A percentile compares a stretch with the other conserved stretches of the same genome.
Conservation (phyloP, 2,113 vertebrate species). For the Bubalus kerabau region DNA sequence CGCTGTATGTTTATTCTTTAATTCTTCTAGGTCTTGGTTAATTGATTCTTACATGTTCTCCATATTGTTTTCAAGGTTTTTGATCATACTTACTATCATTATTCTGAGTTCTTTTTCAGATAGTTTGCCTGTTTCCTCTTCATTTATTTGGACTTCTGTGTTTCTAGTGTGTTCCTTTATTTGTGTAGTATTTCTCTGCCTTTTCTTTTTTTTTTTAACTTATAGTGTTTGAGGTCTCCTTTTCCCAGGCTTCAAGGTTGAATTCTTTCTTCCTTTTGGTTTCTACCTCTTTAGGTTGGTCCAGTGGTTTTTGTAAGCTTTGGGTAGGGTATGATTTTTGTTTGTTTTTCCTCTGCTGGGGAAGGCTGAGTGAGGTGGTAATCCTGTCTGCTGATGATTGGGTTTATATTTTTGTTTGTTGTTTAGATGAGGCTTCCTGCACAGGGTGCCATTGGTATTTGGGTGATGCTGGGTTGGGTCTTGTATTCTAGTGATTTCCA, state of each 20-base stretch:
- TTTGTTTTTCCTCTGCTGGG: neutral
- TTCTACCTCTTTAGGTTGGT: neutral
- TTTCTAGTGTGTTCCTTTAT: neutral
- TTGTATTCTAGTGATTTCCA: neutral
- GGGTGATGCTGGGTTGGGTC: neutral
- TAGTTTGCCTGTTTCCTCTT: neutral
- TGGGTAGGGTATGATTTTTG: neutral
- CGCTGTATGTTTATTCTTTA: neutral
- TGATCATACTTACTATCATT: neutral
- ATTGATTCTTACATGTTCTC: neutral
- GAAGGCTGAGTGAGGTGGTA: neutral
- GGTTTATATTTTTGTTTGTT: neutral
- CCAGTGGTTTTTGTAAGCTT: neutral
- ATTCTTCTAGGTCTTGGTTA: neutral
- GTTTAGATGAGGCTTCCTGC: neutral
- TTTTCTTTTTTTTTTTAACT: neutral
- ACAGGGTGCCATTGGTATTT: neutral
- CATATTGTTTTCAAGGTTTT: neutral
- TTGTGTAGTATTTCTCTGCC: neutral
- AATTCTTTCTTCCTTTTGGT: neutral
- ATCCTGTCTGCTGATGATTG: neutral
- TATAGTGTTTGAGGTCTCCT: neutral
- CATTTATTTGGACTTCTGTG: neutral
- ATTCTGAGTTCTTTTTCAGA: neutral
- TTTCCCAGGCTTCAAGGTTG: neutral